Conservation (phyloP, 2,888 invertebrate genomes). For the Pecten maximus region DNA sequence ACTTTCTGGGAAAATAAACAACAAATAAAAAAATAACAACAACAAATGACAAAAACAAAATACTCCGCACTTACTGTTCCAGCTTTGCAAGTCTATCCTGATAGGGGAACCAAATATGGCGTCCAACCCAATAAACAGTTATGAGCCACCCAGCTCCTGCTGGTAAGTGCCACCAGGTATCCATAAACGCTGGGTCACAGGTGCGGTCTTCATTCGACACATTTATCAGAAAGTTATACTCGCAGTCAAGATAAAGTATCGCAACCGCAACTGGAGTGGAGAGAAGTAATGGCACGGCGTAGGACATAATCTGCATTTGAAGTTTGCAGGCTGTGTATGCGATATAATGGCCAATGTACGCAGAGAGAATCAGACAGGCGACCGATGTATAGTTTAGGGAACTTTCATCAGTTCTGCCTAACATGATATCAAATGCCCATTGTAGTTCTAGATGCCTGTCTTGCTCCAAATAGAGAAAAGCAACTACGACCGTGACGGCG, state of each 20-base stretch:
- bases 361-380: constrained; percentile 57
- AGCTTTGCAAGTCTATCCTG: constrained; percentile 76
- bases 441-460: background rate
- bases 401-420: background rate
- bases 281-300: constrained; percentile 81
- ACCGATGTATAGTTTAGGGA: constrained; percentile 54
- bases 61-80: constrained; percentile 66
- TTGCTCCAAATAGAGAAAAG: constrained; percentile 26
- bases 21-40: too few relatives aligned
- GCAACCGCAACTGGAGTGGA: constrained; percentile 78
- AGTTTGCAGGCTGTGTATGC: constrained; percentile 84
- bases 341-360: constrained; percentile 80
- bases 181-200: constrained; percentile 4
- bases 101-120: constrained; percentile 77
- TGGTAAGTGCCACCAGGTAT: constrained; percentile 53
- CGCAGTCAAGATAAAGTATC: constrained; percentile 56
- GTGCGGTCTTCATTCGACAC: constrained; percentile 52
- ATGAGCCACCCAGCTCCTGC: constrained; percentile 69
- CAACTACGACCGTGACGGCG: constrained; percentile 27
- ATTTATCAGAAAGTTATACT: constrained; percentile 38
- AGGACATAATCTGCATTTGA: constrained; percentile 82
- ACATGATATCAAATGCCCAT: background rate
- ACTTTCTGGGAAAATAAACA: too few relatives aligned
- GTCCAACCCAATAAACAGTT: constrained; percentile 76
- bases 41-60: background rate